Conservation (phyloP, 2,888 invertebrate genomes). For the Platycheirus albimanus region DNA sequence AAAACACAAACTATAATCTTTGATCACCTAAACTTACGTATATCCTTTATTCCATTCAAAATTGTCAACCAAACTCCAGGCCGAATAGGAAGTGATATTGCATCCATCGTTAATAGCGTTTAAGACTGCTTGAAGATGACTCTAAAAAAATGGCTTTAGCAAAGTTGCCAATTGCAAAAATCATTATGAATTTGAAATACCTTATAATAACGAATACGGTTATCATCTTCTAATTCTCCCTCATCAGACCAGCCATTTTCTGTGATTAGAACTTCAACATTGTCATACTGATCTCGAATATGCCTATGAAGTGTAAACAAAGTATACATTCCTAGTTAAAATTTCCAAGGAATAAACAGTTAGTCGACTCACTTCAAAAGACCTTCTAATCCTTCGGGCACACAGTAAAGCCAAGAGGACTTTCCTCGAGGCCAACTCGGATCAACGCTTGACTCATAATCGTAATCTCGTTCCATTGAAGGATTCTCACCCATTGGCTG, state of each 20-base stretch:
- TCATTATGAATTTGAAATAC: slow-evolving; percentile 49
- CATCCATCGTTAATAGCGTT: slow-evolving; percentile 77
- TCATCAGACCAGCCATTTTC: slow-evolving; percentile 85
- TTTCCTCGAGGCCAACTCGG: slow-evolving; percentile 77
- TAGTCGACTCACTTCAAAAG: slow-evolving; percentile 74
- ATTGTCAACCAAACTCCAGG: slow-evolving; percentile 79
- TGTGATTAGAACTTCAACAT: slow-evolving; percentile 84
- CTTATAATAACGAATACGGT: slow-evolving; percentile 79
- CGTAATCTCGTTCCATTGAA: slow-evolving; percentile 84
- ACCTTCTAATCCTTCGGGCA: slow-evolving; percentile 66
- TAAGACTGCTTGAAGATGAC: slow-evolving; percentile 77
- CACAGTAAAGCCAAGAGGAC: slow-evolving; percentile 78
- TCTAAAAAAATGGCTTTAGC: slow-evolving; percentile 78
- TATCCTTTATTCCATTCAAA: slow-evolving; percentile 79
- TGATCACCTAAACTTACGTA: slow-evolving; percentile 75
- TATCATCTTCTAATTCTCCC: slow-evolving; percentile 76
- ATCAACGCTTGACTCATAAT: slow-evolving; percentile 74
- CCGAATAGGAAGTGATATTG: slow-evolving; percentile 77
- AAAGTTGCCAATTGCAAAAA: not conserved
- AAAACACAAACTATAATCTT: not conserved
- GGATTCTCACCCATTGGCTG: slow-evolving; percentile 79
- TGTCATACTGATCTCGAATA: slow-evolving; percentile 84
- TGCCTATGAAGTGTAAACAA: slow-evolving; percentile 78
- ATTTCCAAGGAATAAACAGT: not conserved
- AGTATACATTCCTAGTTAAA: not conserved